Conservation (phyloP, 1,140 invertebrate species). For the Pseudomyrmex gracilis region DNA sequence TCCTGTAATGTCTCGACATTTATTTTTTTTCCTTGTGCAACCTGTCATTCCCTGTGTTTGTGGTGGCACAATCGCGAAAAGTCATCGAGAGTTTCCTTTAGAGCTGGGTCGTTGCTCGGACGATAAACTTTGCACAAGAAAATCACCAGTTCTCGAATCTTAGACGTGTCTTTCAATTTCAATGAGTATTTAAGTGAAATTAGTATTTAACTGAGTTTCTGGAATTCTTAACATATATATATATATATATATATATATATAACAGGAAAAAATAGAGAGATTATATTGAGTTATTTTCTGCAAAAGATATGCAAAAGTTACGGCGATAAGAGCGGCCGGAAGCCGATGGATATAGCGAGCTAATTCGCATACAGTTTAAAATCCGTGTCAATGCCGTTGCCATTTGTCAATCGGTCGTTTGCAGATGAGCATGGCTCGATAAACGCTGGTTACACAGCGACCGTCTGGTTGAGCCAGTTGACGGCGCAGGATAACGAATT, state of each 20-base stretch:
- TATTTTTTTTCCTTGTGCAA: conserved; percentile 61
- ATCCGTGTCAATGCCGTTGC: conserved; percentile 79
- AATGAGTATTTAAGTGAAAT: neutral
- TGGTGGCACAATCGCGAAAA: conserved; percentile 55
- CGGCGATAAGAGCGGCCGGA: conserved; percentile 62
- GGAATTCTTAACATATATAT: no score
- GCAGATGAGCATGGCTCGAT: conserved; percentile 66
- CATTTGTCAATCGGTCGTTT: conserved; percentile 68
- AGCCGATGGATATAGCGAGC: conserved; percentile 65
- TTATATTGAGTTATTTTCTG: neutral
- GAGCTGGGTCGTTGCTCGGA: conserved; percentile 15
- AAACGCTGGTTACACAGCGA: conserved; percentile 20
- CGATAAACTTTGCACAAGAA: conserved; percentile 14
- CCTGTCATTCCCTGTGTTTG: conserved; percentile 9
- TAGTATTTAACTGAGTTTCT: no score
- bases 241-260: no score
- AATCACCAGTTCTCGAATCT: neutral
- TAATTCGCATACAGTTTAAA: conserved; percentile 67
- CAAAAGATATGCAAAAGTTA: conserved; percentile 27
- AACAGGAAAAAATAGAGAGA: neutral
- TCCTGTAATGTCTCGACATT: conserved; percentile 54
- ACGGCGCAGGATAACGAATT: conserved; percentile 5
- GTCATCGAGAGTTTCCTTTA: conserved; percentile 49
- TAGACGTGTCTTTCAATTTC: neutral
- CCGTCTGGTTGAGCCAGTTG: conserved; percentile 9